Base-by-base conservation (phyloP, 2,113 vertebrate species). In the Hydrochoerus hydrochaeris region DNA sequence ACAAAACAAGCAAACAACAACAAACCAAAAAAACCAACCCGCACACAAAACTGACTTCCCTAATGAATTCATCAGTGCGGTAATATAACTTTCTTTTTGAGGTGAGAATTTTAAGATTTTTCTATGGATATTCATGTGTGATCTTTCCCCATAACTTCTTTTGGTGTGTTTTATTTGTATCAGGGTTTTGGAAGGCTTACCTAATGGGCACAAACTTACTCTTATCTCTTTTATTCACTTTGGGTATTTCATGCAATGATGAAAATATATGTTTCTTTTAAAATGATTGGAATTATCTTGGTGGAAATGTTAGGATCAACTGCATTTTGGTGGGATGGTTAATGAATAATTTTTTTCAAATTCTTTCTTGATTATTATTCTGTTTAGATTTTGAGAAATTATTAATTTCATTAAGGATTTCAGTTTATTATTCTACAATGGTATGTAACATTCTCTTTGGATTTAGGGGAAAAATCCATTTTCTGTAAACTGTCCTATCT, bases 401-500 rank as follows among this genome's bases (percentile, higher is more conserved):
- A 87, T 44, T 89, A 26, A 83, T 91, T 85, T 97, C 52, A 80
- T 83, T n/a, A 75, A 93, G 9, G 75, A 95, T 71, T 97, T 86
- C 46, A 26, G 60, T 85, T 91, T 97, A 77, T 88, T 84, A 77
- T 35, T 12, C 46, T 81, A 35, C 10, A 85, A 82, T 24, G n/a
- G 26, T 19, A 54, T 35, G 22, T 69, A 63, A 84, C 24, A 87
- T 63, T 92, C 93, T 97, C 92, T 95, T 82, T 90, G 81, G 95
- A 93, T 95, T 97, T 97, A 49, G 57, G 75, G 84, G 26, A 17
- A 65, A 97, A 88, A 91, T 44, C 38, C 63, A 41, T 93, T 96
- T 97, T 96, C 75, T 94, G 1, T 91, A 65, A 96, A 95, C 77
- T 87, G 28, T 71, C 58, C 92, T 95, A 86, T 95, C 88, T 97